phyloP scores from a whole-genome alignment of 2,888 invertebrate genomes.

The Polyommatus iphigenia region DNA sequence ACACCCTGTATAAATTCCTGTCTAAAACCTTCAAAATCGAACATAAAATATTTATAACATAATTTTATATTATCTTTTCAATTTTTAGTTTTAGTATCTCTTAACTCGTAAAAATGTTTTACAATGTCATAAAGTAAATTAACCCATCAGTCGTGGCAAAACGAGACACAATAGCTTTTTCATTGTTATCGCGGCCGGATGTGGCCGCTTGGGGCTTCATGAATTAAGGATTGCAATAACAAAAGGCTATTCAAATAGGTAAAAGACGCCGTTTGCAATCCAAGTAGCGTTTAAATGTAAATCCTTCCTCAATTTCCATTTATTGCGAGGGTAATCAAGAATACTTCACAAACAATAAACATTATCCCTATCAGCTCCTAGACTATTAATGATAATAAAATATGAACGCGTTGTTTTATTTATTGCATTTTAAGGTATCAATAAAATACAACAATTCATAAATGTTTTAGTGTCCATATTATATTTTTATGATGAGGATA shows the following conservation, averaged over 20 bases:
- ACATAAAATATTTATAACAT: too few species aligned
- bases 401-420: background rate
- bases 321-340: slow-evolving; percentile 5
- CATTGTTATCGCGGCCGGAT: too few species aligned
- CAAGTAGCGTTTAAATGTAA: slow-evolving; percentile 12
- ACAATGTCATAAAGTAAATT: background rate
- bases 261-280: background rate
- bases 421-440: background rate
- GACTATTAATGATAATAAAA: slow-evolving; percentile 2
- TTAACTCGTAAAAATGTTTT: background rate
- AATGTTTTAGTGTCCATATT: background rate
- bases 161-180: too few species aligned
- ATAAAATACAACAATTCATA: background rate
- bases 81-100: background rate
- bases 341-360: slow-evolving; percentile 7
- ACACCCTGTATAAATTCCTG: too few species aligned
- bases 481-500: background rate
- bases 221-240: background rate
- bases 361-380: background rate
- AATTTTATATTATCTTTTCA: too few species aligned
- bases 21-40: too few species aligned
- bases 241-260: background rate
- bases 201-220: too few species aligned
- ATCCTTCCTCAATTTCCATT: slow-evolving; percentile 7
- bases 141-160: too few species aligned